Evolutionary conservation across 2,888 invertebrate species (phyloP).

Genomic region (Limnephilus lunatus): DNA sequence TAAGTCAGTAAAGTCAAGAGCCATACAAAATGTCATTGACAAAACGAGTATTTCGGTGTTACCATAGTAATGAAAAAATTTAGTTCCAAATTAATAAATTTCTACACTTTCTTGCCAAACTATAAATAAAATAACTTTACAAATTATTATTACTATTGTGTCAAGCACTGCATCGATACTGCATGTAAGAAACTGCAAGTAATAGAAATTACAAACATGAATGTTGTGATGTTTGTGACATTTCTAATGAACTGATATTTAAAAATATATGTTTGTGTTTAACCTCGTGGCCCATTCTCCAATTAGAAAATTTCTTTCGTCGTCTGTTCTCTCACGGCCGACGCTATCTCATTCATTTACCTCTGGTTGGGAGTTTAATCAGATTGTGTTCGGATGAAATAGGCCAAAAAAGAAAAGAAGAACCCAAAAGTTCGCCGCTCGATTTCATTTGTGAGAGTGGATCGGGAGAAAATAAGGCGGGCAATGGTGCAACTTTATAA

Average conservation of each 20-base stretch:
- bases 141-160: too few relatives aligned
- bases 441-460: conserved; percentile 57
- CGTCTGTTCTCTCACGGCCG: conserved; percentile 2
- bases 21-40: too few relatives aligned
- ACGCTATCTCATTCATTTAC: conserved; percentile 52
- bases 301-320: not conserved
- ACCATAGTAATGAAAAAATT: too few relatives aligned
- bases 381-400: conserved; percentile 59
- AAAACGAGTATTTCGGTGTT: too few relatives aligned
- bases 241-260: not conserved
- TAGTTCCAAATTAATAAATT: too few relatives aligned
- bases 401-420: conserved; percentile 42
- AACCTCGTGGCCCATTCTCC: not conserved
- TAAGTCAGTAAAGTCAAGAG: too few relatives aligned
- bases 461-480: conserved; percentile 44
- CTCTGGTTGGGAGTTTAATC: conserved; percentile 59
- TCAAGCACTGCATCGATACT: too few relatives aligned
- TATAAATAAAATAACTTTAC: too few relatives aligned
- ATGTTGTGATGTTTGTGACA: not conserved
- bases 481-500: conserved; percentile 52
- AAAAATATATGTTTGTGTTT: not conserved
- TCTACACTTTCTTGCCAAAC: too few relatives aligned
- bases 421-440: conserved; percentile 45
- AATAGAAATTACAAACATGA: not conserved
- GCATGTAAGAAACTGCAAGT: too few relatives aligned